These are phyloP conservation scores for Gallirallus australis DNA, from an alignment of 2,797 vertebrate species.

Conservation along the genomic window DNA sequence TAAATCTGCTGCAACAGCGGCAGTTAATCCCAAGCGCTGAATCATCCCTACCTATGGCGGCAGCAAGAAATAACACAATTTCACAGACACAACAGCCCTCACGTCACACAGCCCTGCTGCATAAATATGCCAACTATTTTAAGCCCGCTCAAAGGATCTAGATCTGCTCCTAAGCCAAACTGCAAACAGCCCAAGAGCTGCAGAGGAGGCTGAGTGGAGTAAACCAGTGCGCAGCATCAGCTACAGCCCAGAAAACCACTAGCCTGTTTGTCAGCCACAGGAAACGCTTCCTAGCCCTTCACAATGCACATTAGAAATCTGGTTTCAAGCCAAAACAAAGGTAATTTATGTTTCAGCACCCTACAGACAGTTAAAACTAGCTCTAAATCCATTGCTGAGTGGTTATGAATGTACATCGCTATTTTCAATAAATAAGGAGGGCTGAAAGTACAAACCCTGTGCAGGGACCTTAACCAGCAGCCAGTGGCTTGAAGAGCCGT, in stretches of 20 bases:
- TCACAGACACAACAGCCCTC: slow-evolving; percentile 38
- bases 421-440: not conserved
- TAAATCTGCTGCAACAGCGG: slow-evolving; percentile 12
- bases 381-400: not conserved
- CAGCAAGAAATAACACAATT: not conserved
- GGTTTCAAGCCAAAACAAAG: slow-evolving; percentile 12
- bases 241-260: not conserved
- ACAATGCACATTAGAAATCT: not conserved
- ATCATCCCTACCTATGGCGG: not conserved
- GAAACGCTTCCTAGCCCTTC: not conserved
- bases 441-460: not conserved
- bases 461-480: not conserved
- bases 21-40: not conserved
- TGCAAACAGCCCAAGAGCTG: not conserved
- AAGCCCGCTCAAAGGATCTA: slow-evolving; percentile 46
- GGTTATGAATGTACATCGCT: not conserved
- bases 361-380: not conserved
- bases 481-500: not conserved
- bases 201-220: not conserved
- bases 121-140: slow-evolving; percentile 63
- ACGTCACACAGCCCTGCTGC: not conserved
- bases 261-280: not conserved
- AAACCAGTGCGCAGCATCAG: not conserved
- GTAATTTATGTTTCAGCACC: not conserved
- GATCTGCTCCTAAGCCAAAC: not conserved